phyloP scores from a whole-genome alignment of 2,888 invertebrate genomes.

The Andricus quercusramuli region DNA sequence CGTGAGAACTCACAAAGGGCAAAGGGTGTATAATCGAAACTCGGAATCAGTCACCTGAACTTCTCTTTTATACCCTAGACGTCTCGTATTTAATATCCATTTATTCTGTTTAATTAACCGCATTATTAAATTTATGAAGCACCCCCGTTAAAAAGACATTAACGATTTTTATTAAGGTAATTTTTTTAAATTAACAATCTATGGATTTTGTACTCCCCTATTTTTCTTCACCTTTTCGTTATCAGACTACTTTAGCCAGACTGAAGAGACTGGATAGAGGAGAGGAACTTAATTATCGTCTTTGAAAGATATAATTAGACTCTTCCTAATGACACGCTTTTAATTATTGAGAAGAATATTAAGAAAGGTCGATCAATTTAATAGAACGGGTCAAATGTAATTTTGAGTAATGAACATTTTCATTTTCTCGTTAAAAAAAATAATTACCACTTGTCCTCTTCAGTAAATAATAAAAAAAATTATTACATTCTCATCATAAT shows the following conservation, averaged over 20 bases:
- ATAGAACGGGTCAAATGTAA: too few relatives aligned
- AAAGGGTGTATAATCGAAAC: slow-evolving; percentile 17
- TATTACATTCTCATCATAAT: too few relatives aligned
- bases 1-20: slow-evolving; percentile 21
- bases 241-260: slow-evolving; percentile 9
- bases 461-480: too few relatives aligned
- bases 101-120: neutral
- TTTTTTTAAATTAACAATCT: neutral
- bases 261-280: neutral
- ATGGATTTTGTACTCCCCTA: neutral
- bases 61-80: neutral
- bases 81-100: neutral
- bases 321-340: slow-evolving; percentile 3
- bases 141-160: neutral
- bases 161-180: neutral
- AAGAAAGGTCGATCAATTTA: neutral
- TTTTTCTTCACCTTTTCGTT: neutral
- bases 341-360: neutral
- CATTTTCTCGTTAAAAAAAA: too few relatives aligned
- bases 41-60: slow-evolving; percentile 22
- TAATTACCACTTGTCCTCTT: too few relatives aligned
- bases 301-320: slow-evolving; percentile 24
- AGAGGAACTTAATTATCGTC: slow-evolving; percentile 27
- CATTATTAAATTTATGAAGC: neutral
- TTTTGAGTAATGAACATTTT: too few relatives aligned